Conservation (phyloP, 2,113 vertebrate genomes). For the Ochotona princeps region DNA sequence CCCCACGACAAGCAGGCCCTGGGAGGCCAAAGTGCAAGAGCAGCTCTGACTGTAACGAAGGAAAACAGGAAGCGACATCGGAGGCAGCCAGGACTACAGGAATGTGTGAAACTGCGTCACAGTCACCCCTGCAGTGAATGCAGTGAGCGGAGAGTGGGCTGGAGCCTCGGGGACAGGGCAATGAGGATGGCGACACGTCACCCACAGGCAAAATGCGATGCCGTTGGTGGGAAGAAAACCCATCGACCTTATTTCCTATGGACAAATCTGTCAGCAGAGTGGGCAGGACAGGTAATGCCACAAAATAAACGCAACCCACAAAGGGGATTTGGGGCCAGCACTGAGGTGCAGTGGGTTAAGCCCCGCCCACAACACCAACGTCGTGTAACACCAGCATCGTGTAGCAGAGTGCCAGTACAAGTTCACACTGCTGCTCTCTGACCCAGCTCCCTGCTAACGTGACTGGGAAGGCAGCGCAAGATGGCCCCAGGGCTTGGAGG, state of each 20-base stretch:
- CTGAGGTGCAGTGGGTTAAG: too few relatives aligned
- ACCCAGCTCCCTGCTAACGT: too few relatives aligned
- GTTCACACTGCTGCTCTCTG: too few relatives aligned
- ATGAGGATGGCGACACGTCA: too few relatives aligned
- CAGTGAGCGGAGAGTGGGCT: not conserved
- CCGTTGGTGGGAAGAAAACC: not conserved
- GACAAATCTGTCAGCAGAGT: not conserved
- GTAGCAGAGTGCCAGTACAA: too few relatives aligned
- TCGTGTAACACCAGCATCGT: too few relatives aligned
- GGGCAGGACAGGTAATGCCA: not conserved
- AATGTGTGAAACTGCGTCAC: not conserved
- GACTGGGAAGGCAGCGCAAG: too few relatives aligned
- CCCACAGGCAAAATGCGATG: not conserved
- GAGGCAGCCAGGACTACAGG: not conserved
- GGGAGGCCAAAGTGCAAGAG: not conserved
- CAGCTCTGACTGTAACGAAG: not conserved
- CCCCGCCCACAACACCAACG: too few relatives aligned
- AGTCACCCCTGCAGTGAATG: not conserved
- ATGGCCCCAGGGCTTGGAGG: too few relatives aligned
- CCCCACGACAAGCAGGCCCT: accelerated
- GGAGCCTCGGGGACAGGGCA: not conserved
- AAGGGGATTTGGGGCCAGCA: too few relatives aligned
- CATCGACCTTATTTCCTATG: not conserved
- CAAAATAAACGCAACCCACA: not conserved
- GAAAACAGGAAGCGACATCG: not conserved